phyloP scores from a whole-genome alignment of 2,797 vertebrate genomes.

The Morus bassanus region DNA sequence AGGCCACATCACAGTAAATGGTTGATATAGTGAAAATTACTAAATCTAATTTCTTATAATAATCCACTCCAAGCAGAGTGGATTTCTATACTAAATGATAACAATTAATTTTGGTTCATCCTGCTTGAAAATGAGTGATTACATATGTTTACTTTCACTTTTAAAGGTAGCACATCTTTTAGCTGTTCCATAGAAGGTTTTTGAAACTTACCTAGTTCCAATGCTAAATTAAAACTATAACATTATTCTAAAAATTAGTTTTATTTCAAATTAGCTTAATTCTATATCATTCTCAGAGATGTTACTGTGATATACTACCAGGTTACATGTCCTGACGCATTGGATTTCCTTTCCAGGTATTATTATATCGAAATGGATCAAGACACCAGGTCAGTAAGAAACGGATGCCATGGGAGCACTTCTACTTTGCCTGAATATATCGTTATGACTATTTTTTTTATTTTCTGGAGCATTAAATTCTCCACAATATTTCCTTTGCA shows the following conservation, averaged over 20 bases:
- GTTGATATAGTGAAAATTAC: background rate
- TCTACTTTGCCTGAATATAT: background rate
- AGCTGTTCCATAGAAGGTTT: background rate
- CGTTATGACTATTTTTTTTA: background rate
- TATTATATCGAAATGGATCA: background rate
- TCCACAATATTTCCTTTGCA: background rate
- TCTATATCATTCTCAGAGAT: background rate
- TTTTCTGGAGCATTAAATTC: background rate
- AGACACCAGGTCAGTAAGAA: background rate
- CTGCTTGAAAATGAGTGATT: background rate
- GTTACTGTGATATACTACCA: background rate
- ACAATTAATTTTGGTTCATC: background rate
- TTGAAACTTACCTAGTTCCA: background rate
- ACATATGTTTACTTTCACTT: background rate
- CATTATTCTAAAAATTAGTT: background rate
- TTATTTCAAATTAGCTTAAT: background rate
- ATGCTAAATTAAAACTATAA: background rate
- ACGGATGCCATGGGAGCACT: background rate
- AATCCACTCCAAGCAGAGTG: background rate
- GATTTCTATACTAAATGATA: background rate
- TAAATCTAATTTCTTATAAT: background rate
- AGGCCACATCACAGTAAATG: background rate
- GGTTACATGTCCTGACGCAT: background rate
- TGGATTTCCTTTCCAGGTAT: background rate
- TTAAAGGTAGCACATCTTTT: background rate